These are phyloP conservation scores for Silurus asotus DNA, from an alignment of 2,113 vertebrate species.

Conservation along the genomic window DNA sequence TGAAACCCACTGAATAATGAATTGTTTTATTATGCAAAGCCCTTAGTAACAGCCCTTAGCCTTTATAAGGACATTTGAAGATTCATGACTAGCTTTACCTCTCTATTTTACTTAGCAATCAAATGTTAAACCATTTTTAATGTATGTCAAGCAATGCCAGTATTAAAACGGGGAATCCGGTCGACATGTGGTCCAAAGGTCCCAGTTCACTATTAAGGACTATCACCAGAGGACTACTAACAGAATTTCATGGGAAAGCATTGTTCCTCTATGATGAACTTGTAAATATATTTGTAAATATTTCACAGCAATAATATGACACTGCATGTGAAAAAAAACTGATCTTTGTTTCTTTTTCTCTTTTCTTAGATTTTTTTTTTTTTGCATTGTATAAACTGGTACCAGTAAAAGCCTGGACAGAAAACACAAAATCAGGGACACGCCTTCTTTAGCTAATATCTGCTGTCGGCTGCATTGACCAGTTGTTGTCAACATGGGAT, in stretches of 20 bases:
- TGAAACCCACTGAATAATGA: conserved; percentile 44
- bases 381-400: conserved; percentile 70
- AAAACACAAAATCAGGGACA: conserved; percentile 76
- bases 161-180: conserved; percentile 16
- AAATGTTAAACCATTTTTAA: conserved; percentile 25
- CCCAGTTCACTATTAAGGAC: conserved; percentile 15
- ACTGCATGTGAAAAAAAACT: conserved; percentile 78
- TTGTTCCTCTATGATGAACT: conserved; percentile 77
- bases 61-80: conserved; percentile 46
- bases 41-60: conserved; percentile 33
- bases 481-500: conserved; percentile 58
- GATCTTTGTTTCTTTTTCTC: conserved; percentile 69
- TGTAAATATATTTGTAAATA: conserved; percentile 81
- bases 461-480: conserved; percentile 68
- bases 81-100: conserved; percentile 48
- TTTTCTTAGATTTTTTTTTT: conserved; percentile 64
- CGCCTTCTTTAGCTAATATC: conserved; percentile 73
- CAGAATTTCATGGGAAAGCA: conserved; percentile 60
- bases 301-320: conserved; percentile 81
- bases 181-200: conserved; percentile 24
- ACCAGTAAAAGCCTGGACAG: conserved; percentile 73
- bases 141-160: conserved; percentile 41
- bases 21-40: conserved; percentile 52
- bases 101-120: conserved; percentile 42
- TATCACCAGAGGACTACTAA: conserved; percentile 6